Base-by-base conservation (phyloP, 2,888 invertebrate species). In the Trachelus troglodyta region DNA sequence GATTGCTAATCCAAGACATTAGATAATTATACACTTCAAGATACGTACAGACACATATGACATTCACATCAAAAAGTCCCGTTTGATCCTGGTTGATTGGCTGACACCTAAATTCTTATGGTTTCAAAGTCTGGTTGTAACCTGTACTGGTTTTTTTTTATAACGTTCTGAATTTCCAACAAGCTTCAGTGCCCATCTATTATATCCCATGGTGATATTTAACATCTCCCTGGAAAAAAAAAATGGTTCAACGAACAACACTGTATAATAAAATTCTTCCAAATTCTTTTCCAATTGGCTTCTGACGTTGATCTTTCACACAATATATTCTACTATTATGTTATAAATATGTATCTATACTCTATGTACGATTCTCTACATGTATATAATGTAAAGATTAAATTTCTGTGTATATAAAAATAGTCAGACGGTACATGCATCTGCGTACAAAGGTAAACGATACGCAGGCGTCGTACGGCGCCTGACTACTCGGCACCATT, bases 381-480 rank as follows among this genome's bases (percentile, higher is more conserved):
- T 88, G 87, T 87, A 89, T 80, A 87, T 87, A 86, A 69, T 85
- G 86, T 88, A 86, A 82, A 87, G 85, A 79, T 78, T 77, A 74
- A 77, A 80, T 75, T 34, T 71, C 31, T 23, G 3, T 71, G 71
- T 71, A 71, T 23, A 71, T 71, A 71, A 71, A 34, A 71, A 9
- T 23, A 56, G 9, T 56, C 23, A 9, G 56, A 0, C 56, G 2
- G 23, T 56, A 23, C 23, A 0, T 23, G 56, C 56, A 56, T 23
- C 56, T 56, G 56, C 0, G 56, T 56, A 56, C 23, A 23, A 23
- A 9, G 23, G 56, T 56, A 56, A 56, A 23, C 56, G 56, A 23
- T 56, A 56, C 23, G 56, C 56, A 56, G 56, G 23, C 56, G 56
- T 23, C 56, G 15, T 56, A 56, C 23, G 2, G 56, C 23, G 56